Percentiles rank a stretch among this genome's conserved stretches.
Evolutionary conservation across 2,113 vertebrate genomes (phyloP).

Genomic region (Gobius niger): DNA sequence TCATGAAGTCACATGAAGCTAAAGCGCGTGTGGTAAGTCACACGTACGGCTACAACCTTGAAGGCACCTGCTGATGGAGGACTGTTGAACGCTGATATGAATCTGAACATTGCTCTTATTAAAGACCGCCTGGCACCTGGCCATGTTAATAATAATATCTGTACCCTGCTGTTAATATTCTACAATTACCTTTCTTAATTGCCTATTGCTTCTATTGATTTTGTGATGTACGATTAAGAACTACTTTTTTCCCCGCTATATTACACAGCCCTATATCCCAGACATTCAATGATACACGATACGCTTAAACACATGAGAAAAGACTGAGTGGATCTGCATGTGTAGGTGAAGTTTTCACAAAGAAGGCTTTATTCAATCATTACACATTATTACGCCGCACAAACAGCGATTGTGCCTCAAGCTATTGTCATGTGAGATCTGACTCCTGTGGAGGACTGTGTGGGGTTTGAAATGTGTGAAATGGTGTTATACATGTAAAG

Average conservation of each 20-base stretch:
- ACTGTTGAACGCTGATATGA: conserved; percentile 25
- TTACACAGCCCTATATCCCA: background rate
- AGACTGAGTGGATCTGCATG: background rate
- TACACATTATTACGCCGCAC: conserved; percentile 6
- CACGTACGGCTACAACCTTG: background rate
- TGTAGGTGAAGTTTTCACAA: background rate
- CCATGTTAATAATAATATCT: conserved; percentile 16
- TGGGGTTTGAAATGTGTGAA: background rate
- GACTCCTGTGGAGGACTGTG: background rate
- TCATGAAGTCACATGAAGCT: background rate
- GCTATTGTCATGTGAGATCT: conserved; percentile 23
- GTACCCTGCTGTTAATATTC: background rate
- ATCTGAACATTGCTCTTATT: conserved; percentile 46
- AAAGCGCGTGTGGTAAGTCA: background rate
- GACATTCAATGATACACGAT: background rate
- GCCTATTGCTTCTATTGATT: no score
- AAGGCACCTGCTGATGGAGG: conserved; percentile 15
- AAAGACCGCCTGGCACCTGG: conserved; percentile 28
- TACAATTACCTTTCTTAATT: no score
- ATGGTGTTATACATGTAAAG: background rate
- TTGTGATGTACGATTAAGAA: no score
- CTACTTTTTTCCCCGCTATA: no score
- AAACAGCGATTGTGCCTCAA: background rate
- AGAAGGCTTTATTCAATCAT: background rate
- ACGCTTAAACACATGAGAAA: no score